These are phyloP conservation scores for Grantiella picta DNA, from an alignment of 2,113 vertebrate species.

Conservation along the genomic window DNA sequence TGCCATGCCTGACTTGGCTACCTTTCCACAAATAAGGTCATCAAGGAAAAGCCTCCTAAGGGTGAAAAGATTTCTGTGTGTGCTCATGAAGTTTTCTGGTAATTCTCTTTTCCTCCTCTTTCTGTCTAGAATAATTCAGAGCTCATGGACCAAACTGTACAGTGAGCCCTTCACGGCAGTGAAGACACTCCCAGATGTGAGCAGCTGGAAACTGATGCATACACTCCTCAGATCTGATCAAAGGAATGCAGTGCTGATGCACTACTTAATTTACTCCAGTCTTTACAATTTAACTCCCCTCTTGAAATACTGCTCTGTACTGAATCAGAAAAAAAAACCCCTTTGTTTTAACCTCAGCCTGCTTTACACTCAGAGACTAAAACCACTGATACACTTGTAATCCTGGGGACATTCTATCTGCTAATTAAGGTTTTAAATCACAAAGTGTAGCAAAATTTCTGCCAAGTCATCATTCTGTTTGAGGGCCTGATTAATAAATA, in stretches of 20 bases:
- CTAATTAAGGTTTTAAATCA: constrained; percentile 10
- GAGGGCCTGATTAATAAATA: constrained; percentile 18
- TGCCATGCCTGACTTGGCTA: neutral
- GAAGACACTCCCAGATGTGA: constrained; percentile 12
- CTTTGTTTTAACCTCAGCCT: neutral
- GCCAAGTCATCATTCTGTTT: constrained; percentile 19
- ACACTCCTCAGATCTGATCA: neutral
- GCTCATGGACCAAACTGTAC: constrained; percentile 19
- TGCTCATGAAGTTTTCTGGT: neutral
- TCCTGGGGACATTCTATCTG: neutral
- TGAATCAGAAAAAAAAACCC: neutral
- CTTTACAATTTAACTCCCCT: neutral
- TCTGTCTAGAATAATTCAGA: constrained; percentile 50
- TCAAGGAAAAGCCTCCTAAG: neutral
- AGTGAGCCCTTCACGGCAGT: neutral
- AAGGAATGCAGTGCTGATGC: neutral
- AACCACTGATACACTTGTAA: neutral
- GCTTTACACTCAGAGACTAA: neutral
- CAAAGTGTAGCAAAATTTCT: neutral
- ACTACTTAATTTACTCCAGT: neutral
- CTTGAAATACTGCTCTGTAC: neutral
- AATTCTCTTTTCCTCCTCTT: constrained; percentile 3
- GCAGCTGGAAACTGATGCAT: constrained; percentile 17
- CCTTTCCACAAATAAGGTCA: neutral
- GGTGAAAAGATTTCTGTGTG: neutral